These are phyloP conservation scores for Bellardia pandia DNA, from an alignment of 2,888 invertebrate genomes.

Conservation along the genomic window DNA sequence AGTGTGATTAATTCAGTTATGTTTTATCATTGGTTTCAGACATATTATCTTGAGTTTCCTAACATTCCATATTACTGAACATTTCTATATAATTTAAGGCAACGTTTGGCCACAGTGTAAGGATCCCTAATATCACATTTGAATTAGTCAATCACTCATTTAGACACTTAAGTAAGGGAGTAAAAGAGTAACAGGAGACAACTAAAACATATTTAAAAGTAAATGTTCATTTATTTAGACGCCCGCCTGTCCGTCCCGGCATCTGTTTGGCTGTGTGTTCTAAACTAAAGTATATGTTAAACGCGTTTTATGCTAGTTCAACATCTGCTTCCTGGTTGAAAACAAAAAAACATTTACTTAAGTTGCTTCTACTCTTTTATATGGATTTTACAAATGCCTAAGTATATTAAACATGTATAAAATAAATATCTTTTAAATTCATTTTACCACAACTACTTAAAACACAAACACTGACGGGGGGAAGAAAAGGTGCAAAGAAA, in stretches of 20 bases:
- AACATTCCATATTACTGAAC: no score
- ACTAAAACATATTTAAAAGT: conserved; percentile 3
- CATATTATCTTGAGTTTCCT: no score
- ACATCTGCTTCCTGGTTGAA: conserved; percentile 73
- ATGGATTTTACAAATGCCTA: conserved; percentile 42
- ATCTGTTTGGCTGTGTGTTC: conserved; percentile 2
- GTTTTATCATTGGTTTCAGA: no score
- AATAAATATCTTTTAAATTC: conserved; percentile 41
- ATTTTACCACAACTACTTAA: conserved; percentile 35
- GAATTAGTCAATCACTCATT: conserved; percentile 54
- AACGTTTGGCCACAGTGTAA: conserved; percentile 8
- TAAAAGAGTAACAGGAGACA: conserved; percentile 7
- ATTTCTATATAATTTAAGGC: neutral
- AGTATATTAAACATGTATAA: conserved; percentile 49
- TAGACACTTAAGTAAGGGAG: conserved; percentile 16
- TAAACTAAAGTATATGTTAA: conserved; percentile 34
- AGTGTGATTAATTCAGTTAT: no score
- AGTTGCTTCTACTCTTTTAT: conserved; percentile 31
- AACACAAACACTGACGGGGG: conserved; percentile 16
- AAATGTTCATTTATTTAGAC: conserved; percentile 1
- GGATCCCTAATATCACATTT: conserved; percentile 20
- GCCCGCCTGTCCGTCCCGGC: neutral
- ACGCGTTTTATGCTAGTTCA: conserved; percentile 68
- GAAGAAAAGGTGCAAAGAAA: conserved; percentile 1
- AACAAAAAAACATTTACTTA: conserved; percentile 23